phyloP scores from a whole-genome alignment of 2,888 invertebrate genomes.

The Bembecia ichneumoniformis region DNA sequence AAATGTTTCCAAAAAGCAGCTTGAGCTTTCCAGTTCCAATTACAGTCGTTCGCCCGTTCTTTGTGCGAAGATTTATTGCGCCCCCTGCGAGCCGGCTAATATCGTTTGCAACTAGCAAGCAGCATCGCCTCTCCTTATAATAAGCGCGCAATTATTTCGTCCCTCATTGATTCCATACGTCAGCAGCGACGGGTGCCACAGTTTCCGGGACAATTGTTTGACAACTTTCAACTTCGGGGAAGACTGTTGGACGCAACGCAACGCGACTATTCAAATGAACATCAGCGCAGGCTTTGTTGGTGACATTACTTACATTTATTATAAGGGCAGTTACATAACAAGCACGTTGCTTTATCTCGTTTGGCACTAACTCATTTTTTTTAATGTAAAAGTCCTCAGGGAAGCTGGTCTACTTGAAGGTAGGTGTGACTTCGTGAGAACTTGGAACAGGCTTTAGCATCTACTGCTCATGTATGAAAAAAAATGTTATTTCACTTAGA shows the following conservation, averaged over 20 bases:
- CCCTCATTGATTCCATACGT: slow-evolving; percentile 17
- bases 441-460: no score
- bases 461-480: no score
- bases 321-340: no score
- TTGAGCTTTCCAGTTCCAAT: slow-evolving; percentile 11
- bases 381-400: no score
- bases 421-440: no score
- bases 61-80: slow-evolving; percentile 20
- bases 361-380: no score
- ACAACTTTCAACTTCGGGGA: slow-evolving; percentile 30
- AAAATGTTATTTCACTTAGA: no score
- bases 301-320: no score
- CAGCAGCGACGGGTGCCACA: slow-evolving; percentile 29
- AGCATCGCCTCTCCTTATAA: background rate
- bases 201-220: slow-evolving; percentile 36
- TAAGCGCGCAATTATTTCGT: slow-evolving; percentile 7
- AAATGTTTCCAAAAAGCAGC: slow-evolving; percentile 17
- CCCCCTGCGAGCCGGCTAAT: slow-evolving; percentile 20
- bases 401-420: no score
- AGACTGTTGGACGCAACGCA: slow-evolving; percentile 18
- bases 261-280: background rate
- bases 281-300: no score
- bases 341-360: no score
- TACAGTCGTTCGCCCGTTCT: slow-evolving; percentile 12
- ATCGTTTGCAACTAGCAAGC: slow-evolving; percentile 14